Evolutionary conservation across 2,888 invertebrate genomes (phyloP), one percentile per base, ranked within the genome.

Genomic region (Coleophora flavipennella): DNA sequence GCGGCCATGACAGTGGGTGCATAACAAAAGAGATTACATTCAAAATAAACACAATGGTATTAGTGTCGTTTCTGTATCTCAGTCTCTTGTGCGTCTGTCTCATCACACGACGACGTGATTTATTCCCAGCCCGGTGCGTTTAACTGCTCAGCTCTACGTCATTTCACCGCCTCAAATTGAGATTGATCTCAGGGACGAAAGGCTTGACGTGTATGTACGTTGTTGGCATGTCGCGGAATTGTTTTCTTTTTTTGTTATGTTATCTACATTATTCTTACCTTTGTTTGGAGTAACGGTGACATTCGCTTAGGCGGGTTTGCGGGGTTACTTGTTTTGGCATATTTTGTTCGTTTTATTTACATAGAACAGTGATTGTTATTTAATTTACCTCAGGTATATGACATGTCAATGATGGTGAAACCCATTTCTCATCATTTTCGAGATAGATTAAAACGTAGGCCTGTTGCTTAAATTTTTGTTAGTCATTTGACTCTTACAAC

Each of bases 81-180:
- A 46, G 68, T 76, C 72, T 72, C 77, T 77, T 76, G 72, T 77
- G 76, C 72, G 62, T 70, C 75, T 69, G 68, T 73, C 75, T 79
- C 80, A 80, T 81, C 80, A 78, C 78, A 58, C 62, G 56, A 58
- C 62, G 56, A 59, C 62, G 72, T 80, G 81, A 81, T 83, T 80
- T 81, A 84, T 81, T 69, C 61, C 64, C 65, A 65, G 64, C 67
- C 80, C 71, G 80, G 79, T 83, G 79, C 65, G 79, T 78, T 76
- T 81, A 83, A 83, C 83, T 79, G 81, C 76, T 74, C 65, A 71
- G 70, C 67, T 75, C 72, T 80, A 20, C 20, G 80, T 80, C 80
- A 80, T 80, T 80, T 80, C 70, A 64, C 62, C 70, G 68, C 74
- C 80, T 81, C 72, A 80, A 83, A 83, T 83, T 81, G 81, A 81